Conservation (phyloP, 2,113 vertebrate species). For the Neoarius graeffei region DNA sequence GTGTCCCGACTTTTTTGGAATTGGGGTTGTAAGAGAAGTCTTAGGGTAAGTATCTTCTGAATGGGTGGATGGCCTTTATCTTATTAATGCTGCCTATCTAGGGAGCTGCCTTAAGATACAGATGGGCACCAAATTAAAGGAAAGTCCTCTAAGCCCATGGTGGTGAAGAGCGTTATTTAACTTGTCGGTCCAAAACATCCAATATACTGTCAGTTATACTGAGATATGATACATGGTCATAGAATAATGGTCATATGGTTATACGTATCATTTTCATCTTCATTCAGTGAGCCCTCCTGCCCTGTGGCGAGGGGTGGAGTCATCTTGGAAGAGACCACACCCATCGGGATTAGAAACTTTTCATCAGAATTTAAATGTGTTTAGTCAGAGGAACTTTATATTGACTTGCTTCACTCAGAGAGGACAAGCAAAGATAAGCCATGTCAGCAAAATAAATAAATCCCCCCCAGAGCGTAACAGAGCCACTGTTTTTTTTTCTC, state of each 20-base stretch:
- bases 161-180: not conserved
- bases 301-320: not conserved
- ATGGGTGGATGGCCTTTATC: not conserved
- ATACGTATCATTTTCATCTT: not conserved
- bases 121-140: not conserved
- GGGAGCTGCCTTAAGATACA: not conserved
- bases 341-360: not conserved
- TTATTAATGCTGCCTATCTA: not conserved
- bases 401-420: not conserved
- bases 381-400: not conserved
- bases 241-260: too few species aligned
- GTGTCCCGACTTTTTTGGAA: too few species aligned
- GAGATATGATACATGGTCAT: too few species aligned
- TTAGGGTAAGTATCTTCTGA: not conserved
- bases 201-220: too few species aligned
- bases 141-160: not conserved
- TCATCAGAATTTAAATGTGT: not conserved
- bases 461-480: not conserved
- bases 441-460: slow-evolving; percentile 1
- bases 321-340: not conserved
- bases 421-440: not conserved
- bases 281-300: not conserved
- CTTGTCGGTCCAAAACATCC: not conserved
- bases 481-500: too few species aligned
- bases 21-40: not conserved